These are phyloP conservation scores for Coenonympha arcania DNA, from an alignment of 2,888 invertebrate species.

Conservation along the genomic window DNA sequence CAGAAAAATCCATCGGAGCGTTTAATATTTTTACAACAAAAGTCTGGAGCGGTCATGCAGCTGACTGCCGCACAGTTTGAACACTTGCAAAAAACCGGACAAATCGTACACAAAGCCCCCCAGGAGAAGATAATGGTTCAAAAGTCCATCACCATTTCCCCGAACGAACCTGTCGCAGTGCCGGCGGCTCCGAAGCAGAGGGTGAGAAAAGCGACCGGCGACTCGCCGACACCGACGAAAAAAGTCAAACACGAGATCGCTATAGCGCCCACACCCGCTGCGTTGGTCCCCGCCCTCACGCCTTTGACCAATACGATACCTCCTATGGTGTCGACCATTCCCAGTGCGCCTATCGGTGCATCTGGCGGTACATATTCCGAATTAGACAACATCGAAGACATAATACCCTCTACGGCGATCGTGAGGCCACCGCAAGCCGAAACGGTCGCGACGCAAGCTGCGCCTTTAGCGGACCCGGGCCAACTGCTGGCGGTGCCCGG, in stretches of 20 bases:
- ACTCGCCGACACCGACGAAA: constrained; percentile 47
- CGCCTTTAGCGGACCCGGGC: constrained; percentile 66
- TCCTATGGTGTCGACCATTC: constrained; percentile 36
- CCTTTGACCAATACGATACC: constrained; percentile 37
- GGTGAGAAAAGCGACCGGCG: constrained; percentile 43
- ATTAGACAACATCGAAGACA: constrained; percentile 63
- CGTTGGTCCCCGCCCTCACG: constrained; percentile 38
- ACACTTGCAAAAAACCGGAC: constrained; percentile 65
- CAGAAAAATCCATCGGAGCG: constrained; percentile 58
- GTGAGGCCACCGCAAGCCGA: constrained; percentile 36
- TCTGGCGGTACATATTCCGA: constrained; percentile 43
- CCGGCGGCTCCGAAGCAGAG: constrained; percentile 45
- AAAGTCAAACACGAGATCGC: constrained; percentile 53
- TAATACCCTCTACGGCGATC: constrained; percentile 65
- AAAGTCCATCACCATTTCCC: constrained; percentile 45
- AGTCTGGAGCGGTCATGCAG: constrained; percentile 67
- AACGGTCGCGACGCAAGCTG: constrained; percentile 32
- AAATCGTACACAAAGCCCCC: constrained; percentile 56
- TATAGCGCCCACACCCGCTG: constrained; percentile 42
- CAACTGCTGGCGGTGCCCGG: constrained; percentile 82
- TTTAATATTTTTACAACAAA: constrained; percentile 62
- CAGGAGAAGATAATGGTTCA: constrained; percentile 55
- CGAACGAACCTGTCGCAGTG: constrained; percentile 39
- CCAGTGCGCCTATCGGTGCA: constrained; percentile 38
- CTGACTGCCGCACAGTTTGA: constrained; percentile 69